A percentile compares a stretch with the other conserved stretches of the same genome.
These are phyloP conservation scores for Epinephelus awoara DNA, from an alignment of 2,797 vertebrate genomes.

Conservation along the genomic window DNA sequence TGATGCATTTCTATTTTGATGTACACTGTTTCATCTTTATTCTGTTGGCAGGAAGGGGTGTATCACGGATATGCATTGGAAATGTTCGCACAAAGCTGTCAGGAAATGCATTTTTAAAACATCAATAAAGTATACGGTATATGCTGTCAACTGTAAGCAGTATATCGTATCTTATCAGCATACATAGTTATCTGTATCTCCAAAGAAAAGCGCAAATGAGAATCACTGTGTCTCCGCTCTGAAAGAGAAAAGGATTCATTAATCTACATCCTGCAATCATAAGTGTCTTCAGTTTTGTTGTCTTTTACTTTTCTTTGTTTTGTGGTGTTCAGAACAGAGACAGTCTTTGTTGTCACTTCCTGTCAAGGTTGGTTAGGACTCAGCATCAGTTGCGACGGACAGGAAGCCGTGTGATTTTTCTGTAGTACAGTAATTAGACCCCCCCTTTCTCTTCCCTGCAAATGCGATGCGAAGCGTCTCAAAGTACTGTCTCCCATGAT, in stretches of 20 bases:
- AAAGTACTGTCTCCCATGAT: slow-evolving; percentile 95
- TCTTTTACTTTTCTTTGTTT: slow-evolving; percentile 85
- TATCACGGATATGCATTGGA: slow-evolving; percentile 57
- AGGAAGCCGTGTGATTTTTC: slow-evolving; percentile 82
- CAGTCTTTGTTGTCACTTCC: slow-evolving; percentile 94
- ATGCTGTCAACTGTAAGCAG: slow-evolving; percentile 55
- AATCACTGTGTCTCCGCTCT: slow-evolving; percentile 15
- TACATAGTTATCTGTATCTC: slow-evolving; percentile 42
- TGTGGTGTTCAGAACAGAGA: slow-evolving; percentile 87
- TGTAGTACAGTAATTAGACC: slow-evolving; percentile 94
- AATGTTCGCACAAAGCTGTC: slow-evolving; percentile 68
- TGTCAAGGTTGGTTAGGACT: slow-evolving; percentile 92
- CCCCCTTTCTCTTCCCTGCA: slow-evolving; percentile 90
- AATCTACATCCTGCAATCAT: slow-evolving; percentile 55
- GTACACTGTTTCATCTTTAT: slow-evolving; percentile 68
- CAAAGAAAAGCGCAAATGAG: slow-evolving; percentile 24
- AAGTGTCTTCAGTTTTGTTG: slow-evolving; percentile 62
- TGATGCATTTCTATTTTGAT: slow-evolving; percentile 73
- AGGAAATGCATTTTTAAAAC: slow-evolving; percentile 67
- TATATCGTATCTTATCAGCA: slow-evolving; percentile 31
- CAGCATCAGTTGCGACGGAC: slow-evolving; percentile 89
- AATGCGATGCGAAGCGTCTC: slow-evolving; percentile 96
- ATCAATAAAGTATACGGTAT: slow-evolving; percentile 59
- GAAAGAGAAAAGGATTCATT: slow-evolving; percentile 54
- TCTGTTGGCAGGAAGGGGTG: slow-evolving; percentile 61